Evolutionary conservation across 1,140 invertebrate genomes (phyloP).

Genomic region (Drosophila pseudoananassae): DNA sequence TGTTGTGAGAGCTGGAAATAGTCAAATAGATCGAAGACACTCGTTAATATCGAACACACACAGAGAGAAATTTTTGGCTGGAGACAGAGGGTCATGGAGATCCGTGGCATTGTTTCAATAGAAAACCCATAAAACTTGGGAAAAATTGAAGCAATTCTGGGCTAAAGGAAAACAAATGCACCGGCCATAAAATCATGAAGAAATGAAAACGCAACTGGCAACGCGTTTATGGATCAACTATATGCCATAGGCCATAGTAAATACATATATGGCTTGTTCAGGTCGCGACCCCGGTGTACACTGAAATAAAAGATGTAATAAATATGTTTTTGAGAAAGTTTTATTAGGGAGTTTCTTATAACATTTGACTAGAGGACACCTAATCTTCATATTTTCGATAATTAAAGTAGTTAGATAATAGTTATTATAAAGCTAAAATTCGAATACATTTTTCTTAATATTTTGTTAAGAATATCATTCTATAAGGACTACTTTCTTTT

Average conservation of each 20-base stretch:
- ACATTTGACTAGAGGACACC: no score
- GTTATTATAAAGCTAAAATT: no score
- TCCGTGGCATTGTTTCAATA: slow-evolving; percentile 71
- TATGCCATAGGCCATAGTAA: slow-evolving; percentile 17
- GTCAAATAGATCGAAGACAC: slow-evolving; percentile 51
- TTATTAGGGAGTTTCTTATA: no score
- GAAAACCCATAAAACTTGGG: slow-evolving; percentile 74
- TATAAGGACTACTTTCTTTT: slow-evolving; percentile 1
- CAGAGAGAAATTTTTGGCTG: slow-evolving; percentile 26
- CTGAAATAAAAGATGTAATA: background rate
- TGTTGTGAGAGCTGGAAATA: slow-evolving; percentile 58
- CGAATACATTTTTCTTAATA: background rate
- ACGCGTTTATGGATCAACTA: slow-evolving; percentile 42
- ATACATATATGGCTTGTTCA: slow-evolving; percentile 1
- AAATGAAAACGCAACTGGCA: slow-evolving; percentile 50
- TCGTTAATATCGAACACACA: slow-evolving; percentile 63
- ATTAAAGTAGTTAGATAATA: no score
- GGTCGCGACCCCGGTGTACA: slow-evolving; percentile 26
- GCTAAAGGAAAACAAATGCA: slow-evolving; percentile 69
- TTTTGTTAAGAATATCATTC: background rate
- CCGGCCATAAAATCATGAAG: slow-evolving; percentile 61
- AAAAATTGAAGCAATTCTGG: slow-evolving; percentile 71
- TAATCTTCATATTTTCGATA: no score
- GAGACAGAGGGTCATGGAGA: slow-evolving; percentile 1
- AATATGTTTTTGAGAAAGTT: background rate